Base-by-base conservation (phyloP, 2,888 invertebrate genomes). In the Campoletis raptor region DNA sequence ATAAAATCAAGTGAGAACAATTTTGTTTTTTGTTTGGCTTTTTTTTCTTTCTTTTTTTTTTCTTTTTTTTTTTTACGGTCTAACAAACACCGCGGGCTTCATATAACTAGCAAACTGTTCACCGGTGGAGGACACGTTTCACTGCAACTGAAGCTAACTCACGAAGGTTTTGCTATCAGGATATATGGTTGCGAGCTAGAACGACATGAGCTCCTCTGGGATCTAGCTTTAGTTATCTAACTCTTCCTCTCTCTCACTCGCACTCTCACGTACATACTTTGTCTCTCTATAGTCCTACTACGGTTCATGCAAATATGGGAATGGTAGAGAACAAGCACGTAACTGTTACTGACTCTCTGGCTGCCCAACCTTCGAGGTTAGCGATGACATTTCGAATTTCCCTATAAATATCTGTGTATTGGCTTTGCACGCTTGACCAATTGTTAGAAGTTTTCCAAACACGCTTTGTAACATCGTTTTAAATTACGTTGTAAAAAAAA, bases 141-240 rank as follows among this genome's bases (percentile, higher is more conserved):
- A 81, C 79, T 87, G 72, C 85, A 81, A 85, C 86, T 83, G 86
- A 85, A 81, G 79, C 81, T 89, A 89, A 90, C 88, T 87, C 89
- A 83, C 81, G 78, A 88, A 88, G 89, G 88, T 90, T 91, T 90
- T 89, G 90, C 89, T 64, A 86, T 89, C 83, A 88, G 88, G 87
- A 90, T 90, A 90, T 90, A 90, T 86, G 81, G 74, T 87, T 85
- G 72, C 85, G 57, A 85, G 72, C 80, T 77, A 78, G 84, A 87
- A 86, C 81, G 89, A 84, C 87, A 81, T 81, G 80, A 80, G 73
- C 72, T 88, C 83, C 79, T 81, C 78, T 73, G 64, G 54, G 83
- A 87, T 73, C 61, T 77, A 87, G 87, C 86, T 87, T 76, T 42
- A 61, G 80, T 88, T 87, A 84, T 87, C 72, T 48, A 70, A 82